Base-by-base conservation (phyloP, 2,113 vertebrate species). In the Arenaria interpres region DNA sequence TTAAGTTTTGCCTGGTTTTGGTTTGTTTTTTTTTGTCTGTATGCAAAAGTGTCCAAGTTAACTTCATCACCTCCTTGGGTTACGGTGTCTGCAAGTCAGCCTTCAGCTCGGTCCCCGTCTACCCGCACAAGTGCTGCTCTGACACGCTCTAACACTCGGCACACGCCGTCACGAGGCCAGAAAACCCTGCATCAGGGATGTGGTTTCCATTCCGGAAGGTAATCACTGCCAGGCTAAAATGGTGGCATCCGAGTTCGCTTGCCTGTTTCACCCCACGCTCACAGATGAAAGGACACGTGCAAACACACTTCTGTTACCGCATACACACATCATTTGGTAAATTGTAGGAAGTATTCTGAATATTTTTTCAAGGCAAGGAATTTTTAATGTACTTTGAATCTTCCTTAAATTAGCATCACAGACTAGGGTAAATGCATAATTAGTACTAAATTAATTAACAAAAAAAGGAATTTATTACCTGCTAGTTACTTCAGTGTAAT, bases 111-210 rank as follows among this genome's bases (percentile, higher is more conserved):
- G 54, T 62, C 73, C 67, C 50, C 41, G 48, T 0, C 45, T 12
- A 50, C 24, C 88, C 45, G 45, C 46, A 4, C 32, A 10, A 10
- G 46, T 7, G 19, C 37, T 33, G 56, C 73, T 68, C 28, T 8
- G 6, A 54, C 28, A 30, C 27, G 5, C 62, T 62, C 37, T 35
- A 41, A 59, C 12, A 14, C 50, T 24, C 79, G 54, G 54, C 37
- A 43, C 18, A 7, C 1, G 22, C 4, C 6, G 0, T 1, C 12
- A 39, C 1, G 0, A 2, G 4, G 51, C 20, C 76, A 77, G 48
- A 54, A 92, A 75, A 17, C 6, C 16, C 32, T 8, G 3, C 14
- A 28, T 6, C 19, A n/a, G 45, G 19, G 22, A 48, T 27, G 18
- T 5, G 8, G 24, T 56, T 68, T 53, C 48, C 57, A 30, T 14